Evolutionary conservation across 2,888 invertebrate genomes (phyloP), one percentile per base, ranked within the genome.

Genomic region (Hipparchia sbordonii): DNA sequence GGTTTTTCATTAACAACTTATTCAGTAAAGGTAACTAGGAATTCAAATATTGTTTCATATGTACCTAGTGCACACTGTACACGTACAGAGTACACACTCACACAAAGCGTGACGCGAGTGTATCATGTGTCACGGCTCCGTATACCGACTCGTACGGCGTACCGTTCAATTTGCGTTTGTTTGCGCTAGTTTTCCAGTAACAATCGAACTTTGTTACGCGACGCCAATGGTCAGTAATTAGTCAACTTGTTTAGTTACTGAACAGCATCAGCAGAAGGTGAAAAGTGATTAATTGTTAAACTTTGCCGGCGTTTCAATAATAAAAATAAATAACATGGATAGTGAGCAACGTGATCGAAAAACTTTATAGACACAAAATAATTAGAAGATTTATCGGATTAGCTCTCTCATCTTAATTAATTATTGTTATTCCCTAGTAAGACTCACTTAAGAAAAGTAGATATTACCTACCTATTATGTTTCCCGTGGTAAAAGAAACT

Each of bases 211-310:
- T 84, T 81, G 84, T 82, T 79, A 77, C 79, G 72, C 74, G 77
- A 80, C 79, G 79, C 79, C 70, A 78, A 81, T 85, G 83, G 83
- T 84, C 86, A 81, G 84, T 88, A 87, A 88, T 88, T 87, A 88
- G 88, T 86, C 82, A 86, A 88, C 83, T 89, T 87, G 87, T 85
- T 87, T 86, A 83, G 82, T 82, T 81, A 77, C 82, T 77, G 82
- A 84, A 82, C 79, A 81, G 83, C 85, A 86, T 85, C 84, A 78
- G 63, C 78, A 77, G 74, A 75, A 78, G 79, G 72, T 80, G 80
- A 78, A 82, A 82, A 79, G 80, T 82, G 79, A 75, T 82, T 89
- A 89, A 90, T 89, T 89, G 82, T 85, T 79, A 83, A 90, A 89
- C 76, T 78, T 82, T 76, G 71, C 73, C 67, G 71, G 74, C 71